These are phyloP conservation scores for Medauroidea extradentata DNA, from an alignment of 1,140 invertebrate genomes.

Conservation along the genomic window DNA sequence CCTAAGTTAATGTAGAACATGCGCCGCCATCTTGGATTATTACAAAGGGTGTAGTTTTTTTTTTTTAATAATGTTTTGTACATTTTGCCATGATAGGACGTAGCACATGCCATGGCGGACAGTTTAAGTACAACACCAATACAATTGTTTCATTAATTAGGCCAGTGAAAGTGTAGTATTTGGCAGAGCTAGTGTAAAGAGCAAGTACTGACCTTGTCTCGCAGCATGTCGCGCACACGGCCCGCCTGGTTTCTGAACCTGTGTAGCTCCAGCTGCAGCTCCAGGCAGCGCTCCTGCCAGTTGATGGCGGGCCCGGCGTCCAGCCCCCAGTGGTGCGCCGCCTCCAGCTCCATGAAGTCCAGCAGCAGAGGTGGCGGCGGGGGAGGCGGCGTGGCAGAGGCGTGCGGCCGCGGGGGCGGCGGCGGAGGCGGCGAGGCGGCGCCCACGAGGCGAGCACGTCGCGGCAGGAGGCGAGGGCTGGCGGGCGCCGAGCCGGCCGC, in stretches of 20 bases:
- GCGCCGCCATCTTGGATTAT: no score
- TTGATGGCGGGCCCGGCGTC: constrained; percentile 52
- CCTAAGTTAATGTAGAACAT: no score
- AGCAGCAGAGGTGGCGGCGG: background rate
- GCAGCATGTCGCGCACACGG: constrained; percentile 76
- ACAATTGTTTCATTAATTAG: no score
- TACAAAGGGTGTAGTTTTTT: no score
- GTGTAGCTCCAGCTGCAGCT: constrained; percentile 76
- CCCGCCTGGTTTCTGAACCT: constrained; percentile 75
- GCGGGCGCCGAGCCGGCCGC: constrained; percentile 56
- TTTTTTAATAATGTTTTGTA: no score
- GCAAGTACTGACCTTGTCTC: constrained; percentile 67
- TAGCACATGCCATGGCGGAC: no score
- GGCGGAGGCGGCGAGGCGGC: constrained; percentile 46
- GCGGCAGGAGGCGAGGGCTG: constrained; percentile 62
- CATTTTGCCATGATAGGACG: no score
- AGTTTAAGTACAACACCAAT: no score
- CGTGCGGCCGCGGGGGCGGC: constrained; percentile 32
- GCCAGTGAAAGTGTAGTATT: no score
- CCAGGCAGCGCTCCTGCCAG: constrained; percentile 80
- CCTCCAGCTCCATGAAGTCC: constrained; percentile 9
- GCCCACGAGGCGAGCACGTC: constrained; percentile 45
- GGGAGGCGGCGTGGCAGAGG: constrained; percentile 5
- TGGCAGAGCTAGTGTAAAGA: no score
- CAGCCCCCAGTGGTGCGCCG: constrained; percentile 27